These are phyloP conservation scores for Rhea pennata DNA, from an alignment of 2,113 vertebrate genomes.

Conservation along the genomic window DNA sequence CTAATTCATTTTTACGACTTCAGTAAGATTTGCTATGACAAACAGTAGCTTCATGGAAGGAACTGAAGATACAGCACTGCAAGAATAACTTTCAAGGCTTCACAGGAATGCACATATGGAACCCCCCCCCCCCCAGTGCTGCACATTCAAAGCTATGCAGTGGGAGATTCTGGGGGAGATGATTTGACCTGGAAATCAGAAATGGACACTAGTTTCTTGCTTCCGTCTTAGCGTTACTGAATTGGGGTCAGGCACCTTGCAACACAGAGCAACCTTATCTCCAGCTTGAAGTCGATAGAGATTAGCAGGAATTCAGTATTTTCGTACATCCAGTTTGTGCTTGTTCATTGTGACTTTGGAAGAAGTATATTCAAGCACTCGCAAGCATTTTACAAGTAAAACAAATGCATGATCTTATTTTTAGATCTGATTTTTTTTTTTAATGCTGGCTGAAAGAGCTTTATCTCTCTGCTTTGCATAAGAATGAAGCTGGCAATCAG, in stretches of 20 bases:
- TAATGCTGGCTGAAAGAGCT: conserved; percentile 27
- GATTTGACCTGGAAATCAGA: not conserved
- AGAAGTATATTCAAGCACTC: not conserved
- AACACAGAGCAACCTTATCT: not conserved
- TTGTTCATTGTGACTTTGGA: not conserved
- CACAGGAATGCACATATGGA: not conserved
- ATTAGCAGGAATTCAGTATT: not conserved
- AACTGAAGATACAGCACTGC: not conserved
- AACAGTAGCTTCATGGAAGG: not conserved
- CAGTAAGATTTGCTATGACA: not conserved
- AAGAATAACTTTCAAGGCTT: not conserved
- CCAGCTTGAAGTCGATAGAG: not conserved
- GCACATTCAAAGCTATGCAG: accelerated
- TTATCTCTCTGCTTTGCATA: conserved; percentile 35
- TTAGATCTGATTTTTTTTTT: conserved; percentile 20
- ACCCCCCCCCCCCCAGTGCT: too few species aligned
- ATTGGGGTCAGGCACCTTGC: not conserved
- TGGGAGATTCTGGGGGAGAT: not conserved
- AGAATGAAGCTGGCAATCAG: conserved; percentile 61
- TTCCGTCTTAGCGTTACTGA: not conserved
- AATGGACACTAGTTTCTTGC: not conserved
- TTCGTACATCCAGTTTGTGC: not conserved
- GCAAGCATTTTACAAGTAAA: not conserved
- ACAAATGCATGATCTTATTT: not conserved
- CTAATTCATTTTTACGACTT: not conserved